Base-by-base conservation (phyloP, 2,113 vertebrate species). In the Puffinus mauretanicus region DNA sequence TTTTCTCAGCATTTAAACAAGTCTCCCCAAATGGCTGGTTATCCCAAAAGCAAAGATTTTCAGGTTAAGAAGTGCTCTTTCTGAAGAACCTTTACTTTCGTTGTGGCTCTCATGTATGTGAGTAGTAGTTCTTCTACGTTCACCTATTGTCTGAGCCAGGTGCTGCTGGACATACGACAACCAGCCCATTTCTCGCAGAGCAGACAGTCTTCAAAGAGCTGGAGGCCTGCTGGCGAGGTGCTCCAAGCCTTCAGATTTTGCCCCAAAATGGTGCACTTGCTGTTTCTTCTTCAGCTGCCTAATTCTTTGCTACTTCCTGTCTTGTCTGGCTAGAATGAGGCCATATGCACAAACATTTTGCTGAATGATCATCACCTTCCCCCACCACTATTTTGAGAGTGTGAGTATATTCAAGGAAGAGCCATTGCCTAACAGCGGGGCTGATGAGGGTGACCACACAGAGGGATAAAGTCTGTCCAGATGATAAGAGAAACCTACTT, bases 301-400 rank as follows among this genome's bases (percentile, higher is more conserved):
- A 21, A 46, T 86, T 73, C 17, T 54, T 73, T 2, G 4, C 14
- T 54, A 6, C 17, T 83, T 90, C 30, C 46, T n/a, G 16, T 55
- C 22, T 82, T 6, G 4, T 27, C 30, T 87, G 57, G 29, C 26
- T 78, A n/a, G 38, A 78, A 71, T 0, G 8, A 26, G 15, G 6
- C 4, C 13, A 62, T 2, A 3, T 1, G 4, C n/a, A 10, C 13
- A 49, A 49, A 36, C 2, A 0, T 61, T 61, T 65, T 5, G 2
- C 38, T 67, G 55, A 52, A 30, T 27, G 20, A 8, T 42, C 34
- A 25, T 76, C 0, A 0, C 40, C 42, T 61, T 72, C 24, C 34
- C 16, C 67, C 24, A 5, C 8, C 46, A 6, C 30, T 70, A 40
- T 34, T 92, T 73, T 38, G 25, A 82, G 36, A 81, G 27, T 32